Evolutionary conservation across 2,113 vertebrate genomes (phyloP), one percentile per base, ranked within the genome.

Genomic region (Catharus fuscescens): DNA sequence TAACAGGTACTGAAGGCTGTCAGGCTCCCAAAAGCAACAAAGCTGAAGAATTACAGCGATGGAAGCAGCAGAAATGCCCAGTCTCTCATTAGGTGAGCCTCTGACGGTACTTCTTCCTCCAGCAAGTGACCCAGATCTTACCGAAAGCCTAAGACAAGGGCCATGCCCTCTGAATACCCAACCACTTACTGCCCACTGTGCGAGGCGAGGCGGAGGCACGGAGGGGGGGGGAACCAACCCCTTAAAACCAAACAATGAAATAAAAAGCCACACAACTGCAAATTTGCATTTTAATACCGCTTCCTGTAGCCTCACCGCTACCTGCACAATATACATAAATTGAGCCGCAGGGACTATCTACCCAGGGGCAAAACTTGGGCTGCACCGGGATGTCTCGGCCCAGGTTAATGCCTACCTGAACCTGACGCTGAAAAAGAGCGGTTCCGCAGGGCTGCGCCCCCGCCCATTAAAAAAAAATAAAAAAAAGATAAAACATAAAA

Each of bases 61-160:
- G 29, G 24, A 71, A 84, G 47, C 2, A 23, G 44, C 7, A 79
- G 61, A 71, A 71, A 71, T 2, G 31, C 52, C 52, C 83, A 83
- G 11, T 4, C 12, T 14, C 23, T 23, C 47, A 21, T 9, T 61
- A 86, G 52, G 48, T 29, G 57, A 76, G 81, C 21, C 40, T 69
- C 31, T 24, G 66, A 54, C 1, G 10, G 38, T 10, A 44, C 14
- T 80, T 71, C 78, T 87, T 78, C 57, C 47, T 44, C 10, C 70
- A 56, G 73, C 44, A 44, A 82, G 21, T 47, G 92, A 92, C 92
- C 74, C 93, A 91, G 65, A 87, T 93, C 78, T 67, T 19, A 45
- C 17, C 2, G 5, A 40, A 36, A 90, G 54, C 85, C 62, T 72
- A 47, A 62, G 44, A 44, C 74, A 50, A 36, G 38, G 62, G 54